Conservation (phyloP, 2,888 invertebrate species). For the Leptinotarsa rubiginosa region DNA sequence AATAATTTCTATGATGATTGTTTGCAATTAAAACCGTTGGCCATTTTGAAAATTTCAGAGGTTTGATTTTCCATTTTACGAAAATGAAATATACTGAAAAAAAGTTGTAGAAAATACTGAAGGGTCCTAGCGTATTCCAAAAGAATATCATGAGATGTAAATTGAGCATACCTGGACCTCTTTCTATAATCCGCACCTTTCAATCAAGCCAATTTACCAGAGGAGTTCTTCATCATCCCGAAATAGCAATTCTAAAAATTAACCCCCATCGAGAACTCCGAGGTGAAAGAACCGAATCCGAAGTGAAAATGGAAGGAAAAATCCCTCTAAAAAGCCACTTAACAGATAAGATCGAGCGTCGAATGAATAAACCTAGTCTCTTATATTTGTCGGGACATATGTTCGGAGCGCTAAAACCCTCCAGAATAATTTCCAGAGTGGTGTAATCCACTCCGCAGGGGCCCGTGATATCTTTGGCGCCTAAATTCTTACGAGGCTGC, state of each 20-base stretch:
- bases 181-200: too few relatives aligned
- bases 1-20: too few relatives aligned
- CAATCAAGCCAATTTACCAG: background rate
- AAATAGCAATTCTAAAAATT: conserved; percentile 26
- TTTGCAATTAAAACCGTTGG: too few relatives aligned
- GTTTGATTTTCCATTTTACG: too few relatives aligned
- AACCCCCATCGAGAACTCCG: conserved; percentile 26
- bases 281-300: conserved; percentile 37
- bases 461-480: conserved; percentile 44
- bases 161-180: too few relatives aligned
- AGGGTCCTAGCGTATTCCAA: too few relatives aligned
- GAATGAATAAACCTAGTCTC: conserved; percentile 53
- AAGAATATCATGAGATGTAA: too few relatives aligned
- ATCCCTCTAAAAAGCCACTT: conserved; percentile 54
- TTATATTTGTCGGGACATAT: conserved; percentile 52
- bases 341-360: conserved; percentile 55
- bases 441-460: conserved; percentile 46
- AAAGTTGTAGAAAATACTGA: too few relatives aligned
- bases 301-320: conserved; percentile 42
- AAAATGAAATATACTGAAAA: too few relatives aligned
- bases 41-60: too few relatives aligned
- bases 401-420: conserved; percentile 46
- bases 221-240: background rate
- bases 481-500: conserved; percentile 40
- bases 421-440: conserved; percentile 50